Base-by-base conservation (phyloP, 1,140 invertebrate species). In the Sipha flava region DNA sequence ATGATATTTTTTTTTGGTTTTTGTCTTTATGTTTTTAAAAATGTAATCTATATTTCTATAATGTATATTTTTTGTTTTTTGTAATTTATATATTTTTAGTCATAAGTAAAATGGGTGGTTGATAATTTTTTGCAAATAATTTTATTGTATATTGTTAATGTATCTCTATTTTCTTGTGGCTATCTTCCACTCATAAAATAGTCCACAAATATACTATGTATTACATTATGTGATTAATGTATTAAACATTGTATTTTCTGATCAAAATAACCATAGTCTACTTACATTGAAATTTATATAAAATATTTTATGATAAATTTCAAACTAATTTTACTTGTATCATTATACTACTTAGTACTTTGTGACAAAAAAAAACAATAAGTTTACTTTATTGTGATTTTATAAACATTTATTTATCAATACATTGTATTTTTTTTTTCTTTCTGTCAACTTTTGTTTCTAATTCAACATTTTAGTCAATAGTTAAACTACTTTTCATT, bases 231-330 rank as follows among this genome's bases (percentile, higher is more conserved):
- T 70, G n/a, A 45, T 68, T 45, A 16, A 43, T 23, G 21, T 1
- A 66, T 43, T 43, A 26, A 7, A 70, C 7, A 70, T 70, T 70
- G 40, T 70, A 70, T 70, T 47, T 70, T 70, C 43, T 70, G 40
- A 70, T 70, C 23, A 47, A 47, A 29, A 9, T 34, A 29, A 70
- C n/a, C n/a, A 29, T 68, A 43, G 37, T 9, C 43, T 26, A 45
- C 26, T 5, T 26, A 18, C 26, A 47, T 45, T 68, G 23, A 43
- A 45, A 45, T 47, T 9, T 68, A 23, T 68, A 68, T 68, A 45
- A 21, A 29, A 68, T 68, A 40, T 37, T 68, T 16, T 59, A 31
- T 18, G 45, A 68, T 43, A 5, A 68, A 45, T 45, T 6, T 68
- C 40, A 18, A 68, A 45, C 66, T 45, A 68, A 45, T 45, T 9